Conservation (phyloP, 2,888 invertebrate species). For the Girardia tigrina region DNA sequence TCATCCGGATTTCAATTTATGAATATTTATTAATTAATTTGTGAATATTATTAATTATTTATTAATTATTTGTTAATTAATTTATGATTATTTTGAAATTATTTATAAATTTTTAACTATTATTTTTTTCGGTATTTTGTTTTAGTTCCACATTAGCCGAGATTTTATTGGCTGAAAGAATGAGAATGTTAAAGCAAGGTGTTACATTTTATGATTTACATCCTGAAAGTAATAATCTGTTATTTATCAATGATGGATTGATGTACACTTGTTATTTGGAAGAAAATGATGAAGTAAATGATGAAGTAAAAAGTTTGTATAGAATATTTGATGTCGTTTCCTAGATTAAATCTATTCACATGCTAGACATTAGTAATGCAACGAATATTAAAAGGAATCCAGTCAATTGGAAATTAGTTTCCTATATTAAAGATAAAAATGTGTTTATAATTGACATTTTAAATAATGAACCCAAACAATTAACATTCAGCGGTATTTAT, state of each 20-base stretch:
- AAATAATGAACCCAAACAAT: not conserved
- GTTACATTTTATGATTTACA: not conserved
- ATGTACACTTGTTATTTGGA: not conserved
- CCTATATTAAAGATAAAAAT: not conserved
- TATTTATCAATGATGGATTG: not conserved
- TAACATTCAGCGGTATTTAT: not conserved
- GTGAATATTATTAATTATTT: no score
- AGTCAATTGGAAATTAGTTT: not conserved
- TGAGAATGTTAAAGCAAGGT: not conserved
- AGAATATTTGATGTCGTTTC: not conserved
- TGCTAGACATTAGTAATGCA: not conserved
- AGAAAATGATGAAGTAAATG: not conserved
- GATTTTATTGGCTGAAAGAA: not conserved
- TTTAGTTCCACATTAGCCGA: not conserved
- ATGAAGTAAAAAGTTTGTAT: no score
- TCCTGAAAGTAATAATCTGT: not conserved
- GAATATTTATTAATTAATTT: no score
- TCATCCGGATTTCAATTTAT: no score
- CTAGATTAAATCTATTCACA: not conserved
- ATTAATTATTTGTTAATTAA: no score
- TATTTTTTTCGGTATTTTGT: no score
- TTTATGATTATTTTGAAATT: no score
- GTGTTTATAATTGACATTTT: not conserved
- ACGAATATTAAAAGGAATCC: not conserved
- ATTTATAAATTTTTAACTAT: no score